Evolutionary conservation across 2,113 vertebrate genomes (phyloP).

Genomic region (Stomatorhinus ivindoensis): DNA sequence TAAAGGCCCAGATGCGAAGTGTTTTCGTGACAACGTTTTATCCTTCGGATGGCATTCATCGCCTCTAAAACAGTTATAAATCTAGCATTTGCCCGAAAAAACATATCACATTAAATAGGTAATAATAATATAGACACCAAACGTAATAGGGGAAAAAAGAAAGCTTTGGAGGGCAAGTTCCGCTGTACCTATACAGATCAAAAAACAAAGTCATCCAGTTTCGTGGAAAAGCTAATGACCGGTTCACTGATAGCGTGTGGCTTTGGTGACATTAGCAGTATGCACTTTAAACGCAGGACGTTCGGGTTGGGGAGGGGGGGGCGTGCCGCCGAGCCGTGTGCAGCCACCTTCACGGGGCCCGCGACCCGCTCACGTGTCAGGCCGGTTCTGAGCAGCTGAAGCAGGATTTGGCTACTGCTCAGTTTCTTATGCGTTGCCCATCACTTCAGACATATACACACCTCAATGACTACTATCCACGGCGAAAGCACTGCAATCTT

Average conservation of each 20-base stretch:
- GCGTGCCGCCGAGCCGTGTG: neutral
- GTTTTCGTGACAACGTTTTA: neutral
- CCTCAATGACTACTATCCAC: neutral
- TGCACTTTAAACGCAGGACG: neutral
- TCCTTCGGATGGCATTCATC: neutral
- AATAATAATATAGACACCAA: neutral
- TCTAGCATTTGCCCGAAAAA: neutral
- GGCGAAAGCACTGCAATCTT: neutral
- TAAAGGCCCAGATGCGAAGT: neutral
- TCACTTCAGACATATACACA: constrained; percentile 51
- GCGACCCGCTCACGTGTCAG: constrained; percentile 16
- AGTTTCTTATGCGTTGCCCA: neutral
- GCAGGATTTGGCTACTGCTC: neutral
- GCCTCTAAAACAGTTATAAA: neutral
- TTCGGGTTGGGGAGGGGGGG: neutral
- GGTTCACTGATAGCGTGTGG: neutral
- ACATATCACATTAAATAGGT: neutral
- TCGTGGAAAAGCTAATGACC: neutral
- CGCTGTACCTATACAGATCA: neutral
- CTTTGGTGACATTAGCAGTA: neutral
- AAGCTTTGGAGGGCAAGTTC: neutral
- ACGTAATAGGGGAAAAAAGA: neutral
- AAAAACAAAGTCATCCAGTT: neutral
- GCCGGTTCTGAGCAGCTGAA: neutral
- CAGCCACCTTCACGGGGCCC: neutral